Conservation (phyloP, 2,113 vertebrate species). For the Typhlomys cinereus region DNA sequence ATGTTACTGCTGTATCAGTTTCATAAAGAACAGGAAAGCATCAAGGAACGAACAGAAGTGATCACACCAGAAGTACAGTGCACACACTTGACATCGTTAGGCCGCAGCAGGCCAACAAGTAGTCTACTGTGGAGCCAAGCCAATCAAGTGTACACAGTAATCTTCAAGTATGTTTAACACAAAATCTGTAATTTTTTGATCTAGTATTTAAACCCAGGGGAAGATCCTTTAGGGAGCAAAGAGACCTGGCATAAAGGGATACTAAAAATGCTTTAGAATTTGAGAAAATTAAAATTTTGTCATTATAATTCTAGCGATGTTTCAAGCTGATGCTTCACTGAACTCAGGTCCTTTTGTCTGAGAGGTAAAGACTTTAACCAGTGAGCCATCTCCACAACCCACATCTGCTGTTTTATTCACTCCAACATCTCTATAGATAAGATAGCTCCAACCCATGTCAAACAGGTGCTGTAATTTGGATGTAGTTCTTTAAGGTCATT, state of each 20-base stretch:
- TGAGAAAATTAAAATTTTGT: neutral
- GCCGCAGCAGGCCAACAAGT: neutral
- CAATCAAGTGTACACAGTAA: neutral
- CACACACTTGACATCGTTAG: neutral
- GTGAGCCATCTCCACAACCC: too few relatives aligned
- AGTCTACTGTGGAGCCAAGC: neutral
- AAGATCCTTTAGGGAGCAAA: neutral
- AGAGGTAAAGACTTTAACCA: too few relatives aligned
- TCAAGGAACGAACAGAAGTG: neutral
- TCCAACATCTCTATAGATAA: neutral
- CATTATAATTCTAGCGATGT: neutral
- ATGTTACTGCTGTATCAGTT: neutral
- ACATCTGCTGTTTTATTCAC: too few relatives aligned
- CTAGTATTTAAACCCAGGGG: neutral
- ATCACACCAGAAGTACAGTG: neutral
- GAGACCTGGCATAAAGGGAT: neutral
- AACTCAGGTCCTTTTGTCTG: too few relatives aligned
- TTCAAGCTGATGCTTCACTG: neutral
- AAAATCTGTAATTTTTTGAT: neutral
- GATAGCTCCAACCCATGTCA: neutral
- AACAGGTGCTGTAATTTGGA: neutral
- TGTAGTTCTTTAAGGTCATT: neutral
- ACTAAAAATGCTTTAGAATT: neutral
- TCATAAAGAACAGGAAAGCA: neutral
- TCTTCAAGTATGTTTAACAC: conserved; percentile 22